Evolutionary conservation across 2,888 invertebrate genomes (phyloP), one percentile per base, ranked within the genome.

Genomic region (Callinectes sapidus): DNA sequence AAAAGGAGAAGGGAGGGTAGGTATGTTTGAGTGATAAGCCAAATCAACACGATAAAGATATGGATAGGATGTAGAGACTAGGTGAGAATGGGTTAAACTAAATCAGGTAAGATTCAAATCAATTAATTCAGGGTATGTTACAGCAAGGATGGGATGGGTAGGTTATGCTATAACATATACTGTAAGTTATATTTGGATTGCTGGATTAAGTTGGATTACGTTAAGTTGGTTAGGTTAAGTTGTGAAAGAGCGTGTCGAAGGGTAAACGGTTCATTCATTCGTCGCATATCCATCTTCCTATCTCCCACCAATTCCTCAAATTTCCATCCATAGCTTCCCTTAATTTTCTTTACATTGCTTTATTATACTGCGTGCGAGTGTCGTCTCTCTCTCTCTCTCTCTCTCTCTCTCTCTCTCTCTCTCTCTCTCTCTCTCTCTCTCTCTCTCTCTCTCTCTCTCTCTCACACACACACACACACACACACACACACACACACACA

Each of bases 371-470:
- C 13, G 2, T 61, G 2, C 1, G 55, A 8, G 10, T 16, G 55
- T 55, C 2, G 0, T 71, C 71, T 71, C 71, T n/a, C 71, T 71
- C 61, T 61, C 61, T 61, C 61, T 61, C 61, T 61, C 87, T 87
- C 87, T 87, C 87, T 87, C 87, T 87, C 87, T 87, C 86, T 86
- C 86, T 86, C 86, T 86, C 86, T 86, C 86, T 86, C 81, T 81
- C 81, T 81, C 81, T 86, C 81, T 81, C 81, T 81, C 35, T 81
- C 86, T 86, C 86, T 86, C 86, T 86, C 86, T 86, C 86, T 86
- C 86, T 86, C 86, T 86, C 35, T 35, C 86, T n/a, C 55, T 55
- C 55, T 55, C 55, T 55, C 55, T 55, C 55, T 55, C 55, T 16
- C 55, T 42, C 42, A 3, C 42, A 3, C 42, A 3, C 42, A 3